Percentiles rank a stretch among this genome's conserved stretches.
Conservation (phyloP, 2,888 invertebrate genomes). For the Schizaphis graminum region DNA sequence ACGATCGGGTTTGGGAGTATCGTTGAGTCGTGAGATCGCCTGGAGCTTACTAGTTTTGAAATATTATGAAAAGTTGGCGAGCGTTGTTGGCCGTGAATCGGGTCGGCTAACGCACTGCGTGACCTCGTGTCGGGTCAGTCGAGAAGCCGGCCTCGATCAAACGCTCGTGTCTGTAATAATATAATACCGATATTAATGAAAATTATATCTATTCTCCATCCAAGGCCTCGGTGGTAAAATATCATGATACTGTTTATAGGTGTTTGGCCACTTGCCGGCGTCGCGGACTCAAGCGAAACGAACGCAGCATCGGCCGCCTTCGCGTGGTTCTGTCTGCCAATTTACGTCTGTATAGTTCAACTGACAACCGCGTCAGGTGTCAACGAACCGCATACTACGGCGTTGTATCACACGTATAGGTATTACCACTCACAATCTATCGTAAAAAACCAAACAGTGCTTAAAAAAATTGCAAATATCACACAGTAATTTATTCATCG, state of each 20-base stretch:
- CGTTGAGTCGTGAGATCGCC: background rate
- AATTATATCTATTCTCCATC: background rate
- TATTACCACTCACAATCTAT: background rate
- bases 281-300: background rate
- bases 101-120: background rate
- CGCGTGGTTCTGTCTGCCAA: background rate
- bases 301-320: background rate
- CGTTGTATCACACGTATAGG: background rate
- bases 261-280: background rate
- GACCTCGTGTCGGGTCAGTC: conserved; percentile 30
- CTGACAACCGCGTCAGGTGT: background rate
- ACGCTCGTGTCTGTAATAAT: background rate
- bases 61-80: background rate
- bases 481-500: background rate
- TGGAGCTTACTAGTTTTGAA: background rate
- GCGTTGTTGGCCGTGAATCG: conserved; percentile 6
- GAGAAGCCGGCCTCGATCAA: background rate
- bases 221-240: background rate
- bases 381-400: background rate
- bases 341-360: background rate
- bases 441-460: background rate
- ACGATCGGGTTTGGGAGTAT: background rate
- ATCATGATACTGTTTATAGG: background rate
- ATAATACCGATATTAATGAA: background rate
- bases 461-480: background rate